Evolutionary conservation across 1,140 invertebrate genomes (phyloP), one percentile per base, ranked within the genome.

Genomic region (Drosophila melanica): DNA sequence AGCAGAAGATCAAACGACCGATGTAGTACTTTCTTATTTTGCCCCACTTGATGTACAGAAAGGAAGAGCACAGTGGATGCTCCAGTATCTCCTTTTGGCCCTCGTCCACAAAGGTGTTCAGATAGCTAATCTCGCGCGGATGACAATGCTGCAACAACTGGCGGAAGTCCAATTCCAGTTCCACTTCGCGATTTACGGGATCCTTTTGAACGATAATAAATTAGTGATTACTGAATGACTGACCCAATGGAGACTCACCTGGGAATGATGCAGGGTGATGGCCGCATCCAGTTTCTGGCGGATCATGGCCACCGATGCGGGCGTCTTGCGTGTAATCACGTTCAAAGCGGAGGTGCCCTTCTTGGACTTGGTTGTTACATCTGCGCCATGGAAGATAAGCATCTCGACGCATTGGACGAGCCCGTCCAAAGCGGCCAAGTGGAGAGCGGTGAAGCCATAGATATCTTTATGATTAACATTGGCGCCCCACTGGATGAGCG

Each of bases 21-120:
- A 97, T 95, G 81, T 97, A 97, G 84, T 97, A 97, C 91, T 96
- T 96, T n/a, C 96, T 93, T 71, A 98, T 97, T 90, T 97, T 97
- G 75, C 97, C 95, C 97, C 97, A 98, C 90, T 97, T 97, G 12
- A 97, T 94, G 81, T 97, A 95, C 0, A 97, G 91, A 91, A 97
- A 97, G 0, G 96, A 96, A 4, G 96, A 96, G 79, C 96, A 97
- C 1, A 97, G 86, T 0, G 96, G 96, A 93, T 97, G 96, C 55
- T 96, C 93, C 1, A 97, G 90, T 12, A 97, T 95, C 85, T 96
- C 95, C 75, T 96, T 96, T 80, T 97, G 96, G 0, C 96, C 96
- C 90, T 96, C 96, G 57, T 96, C 96, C 1, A 97, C 95, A 58
- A 97, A 96, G 0, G 95, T 96, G 74, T 96, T 96, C 27, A 97